phyloP scores from a whole-genome alignment of 2,888 invertebrate species.

The Lepidocyrtoides sp. region DNA sequence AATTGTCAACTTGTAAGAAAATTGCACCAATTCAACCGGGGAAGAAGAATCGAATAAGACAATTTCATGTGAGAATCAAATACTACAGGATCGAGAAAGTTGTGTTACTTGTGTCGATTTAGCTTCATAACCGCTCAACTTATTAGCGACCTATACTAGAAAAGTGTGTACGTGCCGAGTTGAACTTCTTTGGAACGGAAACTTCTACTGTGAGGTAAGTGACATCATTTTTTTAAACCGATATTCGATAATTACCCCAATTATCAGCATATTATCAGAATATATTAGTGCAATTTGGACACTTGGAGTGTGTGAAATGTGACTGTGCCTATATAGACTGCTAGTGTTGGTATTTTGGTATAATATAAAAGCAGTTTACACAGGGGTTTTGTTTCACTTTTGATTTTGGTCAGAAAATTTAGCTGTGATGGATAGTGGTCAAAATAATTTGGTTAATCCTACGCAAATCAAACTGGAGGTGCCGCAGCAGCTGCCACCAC shows the following conservation, averaged over 20 bases:
- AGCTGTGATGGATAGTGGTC: constrained; percentile 81
- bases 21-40: constrained; percentile 7
- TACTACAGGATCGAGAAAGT: background rate
- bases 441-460: constrained; percentile 76
- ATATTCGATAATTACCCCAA: no score
- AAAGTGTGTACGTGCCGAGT: background rate
- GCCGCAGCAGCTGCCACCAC: constrained; percentile 68
- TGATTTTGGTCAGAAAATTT: constrained; percentile 22
- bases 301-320: no score
- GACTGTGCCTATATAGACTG: no score
- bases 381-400: background rate
- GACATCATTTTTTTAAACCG: no score
- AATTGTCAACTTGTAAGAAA: constrained; percentile 29
- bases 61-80: background rate
- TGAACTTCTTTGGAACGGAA: constrained; percentile 34
- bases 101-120: constrained; percentile 40
- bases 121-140: constrained; percentile 27
- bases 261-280: no score
- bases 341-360: no score
- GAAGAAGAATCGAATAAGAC: background rate
- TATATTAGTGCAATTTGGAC: no score
- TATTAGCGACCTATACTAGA: background rate
- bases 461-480: constrained; percentile 58
- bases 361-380: background rate
- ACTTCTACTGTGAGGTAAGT: constrained; percentile 42